Percentiles rank a stretch among this genome's conserved stretches.
These are phyloP conservation scores for Apamea epomidion DNA, from an alignment of 2,888 invertebrate species.

Conservation along the genomic window DNA sequence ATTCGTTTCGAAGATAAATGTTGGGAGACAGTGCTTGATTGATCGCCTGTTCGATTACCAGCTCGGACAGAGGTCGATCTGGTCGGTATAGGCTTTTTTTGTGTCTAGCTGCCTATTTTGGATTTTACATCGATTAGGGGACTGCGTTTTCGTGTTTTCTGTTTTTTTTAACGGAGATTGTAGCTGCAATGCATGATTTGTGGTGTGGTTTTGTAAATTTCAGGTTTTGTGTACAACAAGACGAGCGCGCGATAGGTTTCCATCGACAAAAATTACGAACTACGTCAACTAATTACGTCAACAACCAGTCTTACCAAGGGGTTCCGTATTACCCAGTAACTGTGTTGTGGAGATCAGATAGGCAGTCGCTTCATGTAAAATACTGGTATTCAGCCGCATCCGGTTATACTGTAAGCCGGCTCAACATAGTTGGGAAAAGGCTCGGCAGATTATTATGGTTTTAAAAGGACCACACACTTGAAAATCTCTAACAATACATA, in stretches of 20 bases:
- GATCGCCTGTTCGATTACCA: slow-evolving; percentile 80
- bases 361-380: not conserved
- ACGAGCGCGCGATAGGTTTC: not conserved
- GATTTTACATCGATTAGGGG: slow-evolving; percentile 59
- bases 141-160: slow-evolving; percentile 3
- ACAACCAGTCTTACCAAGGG: not conserved
- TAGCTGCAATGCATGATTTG: not conserved
- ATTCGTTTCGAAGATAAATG: slow-evolving; percentile 86
- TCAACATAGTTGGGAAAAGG: not conserved
- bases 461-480: not conserved
- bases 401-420: not conserved
- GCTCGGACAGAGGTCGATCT: slow-evolving; percentile 70
- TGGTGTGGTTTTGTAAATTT: not conserved
- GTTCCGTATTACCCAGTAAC: not conserved
- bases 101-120: slow-evolving; percentile 56
- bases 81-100: slow-evolving; percentile 57
- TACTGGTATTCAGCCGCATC: not conserved
- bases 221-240: not conserved
- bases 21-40: slow-evolving; percentile 85
- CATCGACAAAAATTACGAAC: not conserved
- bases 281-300: too few relatives aligned
- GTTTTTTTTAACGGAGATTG: not conserved
- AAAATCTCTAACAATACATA: not conserved
- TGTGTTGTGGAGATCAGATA: not conserved
- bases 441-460: not conserved